Evolutionary conservation across 2,113 vertebrate species (phyloP).

Genomic region (Scomber japonicus): DNA sequence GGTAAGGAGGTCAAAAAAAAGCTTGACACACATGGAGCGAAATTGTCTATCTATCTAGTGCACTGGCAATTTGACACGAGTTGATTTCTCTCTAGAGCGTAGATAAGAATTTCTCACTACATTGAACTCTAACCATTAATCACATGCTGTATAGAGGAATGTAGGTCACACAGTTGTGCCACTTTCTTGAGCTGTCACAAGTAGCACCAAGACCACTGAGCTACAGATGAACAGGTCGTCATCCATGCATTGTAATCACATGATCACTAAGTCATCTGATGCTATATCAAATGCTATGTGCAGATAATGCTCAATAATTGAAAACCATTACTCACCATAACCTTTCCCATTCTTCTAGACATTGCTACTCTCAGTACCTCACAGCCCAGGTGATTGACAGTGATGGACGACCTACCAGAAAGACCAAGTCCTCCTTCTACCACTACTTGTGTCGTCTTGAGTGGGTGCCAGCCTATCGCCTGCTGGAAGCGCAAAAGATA

Average conservation of each 20-base stretch:
- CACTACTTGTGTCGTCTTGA: conserved; percentile 71
- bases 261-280: not conserved
- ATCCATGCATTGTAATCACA: not conserved
- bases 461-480: conserved; percentile 81
- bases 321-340: not conserved
- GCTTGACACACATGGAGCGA: not conserved
- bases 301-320: not conserved
- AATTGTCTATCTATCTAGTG: not conserved
- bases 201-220: not conserved
- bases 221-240: not conserved
- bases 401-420: conserved; percentile 63
- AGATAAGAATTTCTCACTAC: conserved; percentile 6
- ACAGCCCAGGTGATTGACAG: conserved; percentile 76
- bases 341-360: conserved; percentile 66
- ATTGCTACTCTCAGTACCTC: conserved; percentile 83
- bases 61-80: not conserved
- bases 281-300: not conserved
- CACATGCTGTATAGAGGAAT: conserved; percentile 17
- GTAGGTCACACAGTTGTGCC: conserved; percentile 39
- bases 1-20: conserved; percentile 2
- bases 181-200: conserved; percentile 9
- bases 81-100: not conserved
- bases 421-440: conserved; percentile 81
- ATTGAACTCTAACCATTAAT: conserved; percentile 26
- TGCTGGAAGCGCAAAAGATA: conserved; percentile 12